Evolutionary conservation across 2,797 vertebrate genomes (phyloP).

Genomic region (Gouania willdenowi): DNA sequence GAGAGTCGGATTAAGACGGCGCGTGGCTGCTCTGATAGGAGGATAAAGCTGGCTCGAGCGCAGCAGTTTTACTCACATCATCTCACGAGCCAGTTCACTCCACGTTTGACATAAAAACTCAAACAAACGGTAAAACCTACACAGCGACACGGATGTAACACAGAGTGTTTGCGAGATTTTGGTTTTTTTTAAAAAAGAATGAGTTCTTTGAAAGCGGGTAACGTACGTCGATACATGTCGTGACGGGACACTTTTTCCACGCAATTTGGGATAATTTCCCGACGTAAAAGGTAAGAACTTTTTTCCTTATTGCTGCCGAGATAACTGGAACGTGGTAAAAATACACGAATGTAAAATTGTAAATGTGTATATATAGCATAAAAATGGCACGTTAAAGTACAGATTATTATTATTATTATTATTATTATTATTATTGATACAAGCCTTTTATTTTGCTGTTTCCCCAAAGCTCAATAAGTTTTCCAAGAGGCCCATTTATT

Average conservation of each 20-base stretch:
- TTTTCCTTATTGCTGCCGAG: not conserved
- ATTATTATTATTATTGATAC: too few species aligned
- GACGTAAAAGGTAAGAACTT: conserved; percentile 44
- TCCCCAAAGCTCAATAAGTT: too few species aligned
- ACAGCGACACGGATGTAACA: too few species aligned
- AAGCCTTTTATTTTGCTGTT: too few species aligned
- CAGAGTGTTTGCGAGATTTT: conserved; percentile 18
- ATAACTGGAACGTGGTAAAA: not conserved
- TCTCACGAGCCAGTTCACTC: conserved; percentile 31
- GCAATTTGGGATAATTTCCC: conserved; percentile 40
- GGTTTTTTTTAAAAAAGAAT: conserved; percentile 11
- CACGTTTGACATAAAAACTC: conserved; percentile 2
- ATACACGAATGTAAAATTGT: too few species aligned
- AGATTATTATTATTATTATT: not conserved
- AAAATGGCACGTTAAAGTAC: not conserved
- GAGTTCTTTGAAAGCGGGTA: conserved; percentile 9
- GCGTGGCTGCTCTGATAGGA: conserved; percentile 54
- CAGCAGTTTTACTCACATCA: conserved; percentile 65
- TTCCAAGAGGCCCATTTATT: too few species aligned
- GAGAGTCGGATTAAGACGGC: conserved; percentile 47
- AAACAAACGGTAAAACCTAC: not conserved
- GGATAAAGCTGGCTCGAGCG: conserved; percentile 64
- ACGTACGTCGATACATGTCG: conserved; percentile 16
- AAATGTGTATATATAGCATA: too few species aligned
- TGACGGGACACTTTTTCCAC: conserved; percentile 38